phyloP scores from a whole-genome alignment of 1,140 invertebrate species.

The Rhopalosiphum maidis region DNA sequence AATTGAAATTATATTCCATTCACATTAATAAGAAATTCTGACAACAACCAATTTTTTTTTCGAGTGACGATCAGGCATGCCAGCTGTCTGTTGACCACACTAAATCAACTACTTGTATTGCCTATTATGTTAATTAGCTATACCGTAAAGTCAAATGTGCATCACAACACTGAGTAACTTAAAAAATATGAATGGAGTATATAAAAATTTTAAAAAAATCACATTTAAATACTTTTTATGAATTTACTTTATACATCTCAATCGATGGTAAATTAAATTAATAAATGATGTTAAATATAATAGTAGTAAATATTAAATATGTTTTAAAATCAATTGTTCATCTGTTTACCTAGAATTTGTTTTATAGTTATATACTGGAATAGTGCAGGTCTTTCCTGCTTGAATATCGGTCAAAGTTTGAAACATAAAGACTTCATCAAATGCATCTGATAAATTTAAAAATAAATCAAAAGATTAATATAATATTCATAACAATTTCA shows the following conservation, averaged over 20 bases:
- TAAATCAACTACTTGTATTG: neutral
- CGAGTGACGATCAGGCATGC: neutral
- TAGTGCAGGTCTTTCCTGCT: conserved; percentile 81
- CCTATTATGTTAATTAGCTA: no score
- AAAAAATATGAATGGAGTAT: neutral
- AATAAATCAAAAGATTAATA: neutral
- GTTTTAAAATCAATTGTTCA: neutral
- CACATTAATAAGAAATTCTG: neutral
- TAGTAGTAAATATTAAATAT: neutral
- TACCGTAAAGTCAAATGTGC: neutral
- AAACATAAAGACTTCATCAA: conserved; percentile 85
- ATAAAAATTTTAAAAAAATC: neutral
- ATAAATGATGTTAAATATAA: neutral
- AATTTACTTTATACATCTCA: neutral
- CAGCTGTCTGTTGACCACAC: neutral
- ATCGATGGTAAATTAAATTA: neutral
- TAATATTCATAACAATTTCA: neutral
- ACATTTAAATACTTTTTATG: neutral
- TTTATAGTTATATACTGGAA: conserved; percentile 91
- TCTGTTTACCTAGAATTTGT: conserved; percentile 80
- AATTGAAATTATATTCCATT: neutral
- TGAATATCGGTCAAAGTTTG: conserved; percentile 82
- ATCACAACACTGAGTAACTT: neutral
- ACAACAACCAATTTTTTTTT: neutral
- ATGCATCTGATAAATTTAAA: conserved; percentile 71